Evolutionary conservation across 2,113 vertebrate species (phyloP).

Genomic region (Cacatua alba): DNA sequence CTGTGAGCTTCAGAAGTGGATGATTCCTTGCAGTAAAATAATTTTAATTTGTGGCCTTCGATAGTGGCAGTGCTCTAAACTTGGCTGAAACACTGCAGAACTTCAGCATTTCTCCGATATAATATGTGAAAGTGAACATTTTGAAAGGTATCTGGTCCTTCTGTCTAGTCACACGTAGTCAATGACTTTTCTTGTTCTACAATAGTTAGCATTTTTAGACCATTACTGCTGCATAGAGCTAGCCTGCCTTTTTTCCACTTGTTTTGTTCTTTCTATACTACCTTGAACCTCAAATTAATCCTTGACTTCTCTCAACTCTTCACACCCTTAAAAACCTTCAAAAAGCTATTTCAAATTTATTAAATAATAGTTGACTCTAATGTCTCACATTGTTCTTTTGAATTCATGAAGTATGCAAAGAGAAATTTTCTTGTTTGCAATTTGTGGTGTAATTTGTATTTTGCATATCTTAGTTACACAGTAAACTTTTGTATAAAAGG

Average conservation of each 20-base stretch:
- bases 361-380: neutral
- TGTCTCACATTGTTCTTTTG: neutral
- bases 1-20: neutral
- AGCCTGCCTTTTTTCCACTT: neutral
- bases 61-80: neutral
- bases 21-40: neutral
- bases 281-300: neutral
- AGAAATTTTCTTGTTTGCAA: neutral
- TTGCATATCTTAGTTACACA: neutral
- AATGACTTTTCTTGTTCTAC: neutral
- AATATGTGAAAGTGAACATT: neutral
- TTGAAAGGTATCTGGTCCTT: neutral
- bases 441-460: neutral
- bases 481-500: neutral
- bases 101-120: neutral
- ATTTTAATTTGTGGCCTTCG: neutral
- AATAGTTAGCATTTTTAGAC: neutral
- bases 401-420: neutral
- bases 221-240: neutral
- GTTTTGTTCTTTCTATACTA: neutral
- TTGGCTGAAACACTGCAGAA: neutral
- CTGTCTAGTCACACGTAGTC: neutral
- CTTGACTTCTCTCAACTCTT: neutral
- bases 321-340: neutral
- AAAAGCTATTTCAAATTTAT: neutral